Base-by-base conservation (phyloP, 2,888 invertebrate genomes). In the Zygaena filipendulae region DNA sequence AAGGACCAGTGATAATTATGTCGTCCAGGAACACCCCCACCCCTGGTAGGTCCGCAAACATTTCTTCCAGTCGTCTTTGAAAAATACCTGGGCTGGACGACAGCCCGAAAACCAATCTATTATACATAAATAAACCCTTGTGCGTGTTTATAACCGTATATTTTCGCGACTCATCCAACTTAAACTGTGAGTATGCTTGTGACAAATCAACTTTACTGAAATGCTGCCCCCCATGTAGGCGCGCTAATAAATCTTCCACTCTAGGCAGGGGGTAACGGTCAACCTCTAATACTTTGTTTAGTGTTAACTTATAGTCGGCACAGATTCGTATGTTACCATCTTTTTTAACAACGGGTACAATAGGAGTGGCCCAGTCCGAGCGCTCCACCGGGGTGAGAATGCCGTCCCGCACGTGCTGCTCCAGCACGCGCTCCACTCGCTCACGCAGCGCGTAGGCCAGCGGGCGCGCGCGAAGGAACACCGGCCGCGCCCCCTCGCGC, bases 251-350 rank as follows among this genome's bases (percentile, higher is more conserved):
- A 19, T 47, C 43, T 9, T 46, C 45, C 1, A 46, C 36, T 6
- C 30, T 10, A 0, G 45, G 44, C 25, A 43, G 33, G 0, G 45
- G 44, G 20, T 36, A 47, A 33, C 43, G 44, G 29, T 46, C 49
- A 2, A 51, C 32, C 12, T 46, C 44, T 3, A 47, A 20, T 2
- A 27, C 22, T n/a, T 42, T 47, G 25, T 51, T 51, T 6, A 47
- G 20, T 0, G 44, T 49, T 9, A 45, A 2, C 28, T 50, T 48
- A 28, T 29, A 49, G 31, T 49, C 47, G 1, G 26, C 45, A 22
- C 46, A 48, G n/a, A 49, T 33, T 9, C 47, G 12, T 2, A 50
- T 36, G 8, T 26, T 42, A 33, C 45, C 48, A 14, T 49, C 45
- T 8, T 37, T 41, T 13, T 47, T 44, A 1, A 45, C 27, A 0